These are phyloP conservation scores for Emys orbicularis DNA, from an alignment of 2,797 vertebrate genomes.

Conservation along the genomic window DNA sequence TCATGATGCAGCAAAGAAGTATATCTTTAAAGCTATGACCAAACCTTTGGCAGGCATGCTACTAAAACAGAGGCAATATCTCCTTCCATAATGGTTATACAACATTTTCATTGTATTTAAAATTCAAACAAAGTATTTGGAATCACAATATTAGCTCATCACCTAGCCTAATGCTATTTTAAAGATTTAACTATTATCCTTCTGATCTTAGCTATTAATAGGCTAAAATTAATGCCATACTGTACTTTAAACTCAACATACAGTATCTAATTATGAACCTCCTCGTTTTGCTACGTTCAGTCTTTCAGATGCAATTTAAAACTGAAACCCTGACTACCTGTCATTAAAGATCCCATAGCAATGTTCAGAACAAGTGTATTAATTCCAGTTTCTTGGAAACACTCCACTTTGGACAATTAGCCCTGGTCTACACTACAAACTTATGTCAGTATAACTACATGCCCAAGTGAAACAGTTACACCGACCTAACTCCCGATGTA, in stretches of 20 bases:
- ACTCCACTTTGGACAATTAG: background rate
- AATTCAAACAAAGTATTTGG: background rate
- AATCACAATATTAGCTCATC: background rate
- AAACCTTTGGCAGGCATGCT: background rate
- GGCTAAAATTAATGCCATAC: background rate
- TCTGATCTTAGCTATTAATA: rapidly evolving
- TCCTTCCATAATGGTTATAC: background rate
- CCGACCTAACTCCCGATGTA: background rate
- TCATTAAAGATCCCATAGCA: background rate
- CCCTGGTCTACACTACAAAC: background rate
- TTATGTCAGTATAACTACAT: background rate
- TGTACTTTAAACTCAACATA: background rate
- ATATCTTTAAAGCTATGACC: background rate
- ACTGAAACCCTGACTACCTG: background rate
- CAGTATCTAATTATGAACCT: background rate
- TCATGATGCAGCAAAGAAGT: background rate
- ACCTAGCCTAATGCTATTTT: rapidly evolving
- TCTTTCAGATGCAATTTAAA: background rate
- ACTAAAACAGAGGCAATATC: background rate
- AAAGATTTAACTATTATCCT: background rate
- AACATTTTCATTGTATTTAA: background rate
- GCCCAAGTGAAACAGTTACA: background rate
- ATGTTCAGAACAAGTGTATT: background rate
- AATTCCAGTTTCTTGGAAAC: background rate
- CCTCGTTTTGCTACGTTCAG: background rate